These are phyloP conservation scores for Episyrphus balteatus DNA, from an alignment of 1,140 invertebrate species.

Conservation along the genomic window DNA sequence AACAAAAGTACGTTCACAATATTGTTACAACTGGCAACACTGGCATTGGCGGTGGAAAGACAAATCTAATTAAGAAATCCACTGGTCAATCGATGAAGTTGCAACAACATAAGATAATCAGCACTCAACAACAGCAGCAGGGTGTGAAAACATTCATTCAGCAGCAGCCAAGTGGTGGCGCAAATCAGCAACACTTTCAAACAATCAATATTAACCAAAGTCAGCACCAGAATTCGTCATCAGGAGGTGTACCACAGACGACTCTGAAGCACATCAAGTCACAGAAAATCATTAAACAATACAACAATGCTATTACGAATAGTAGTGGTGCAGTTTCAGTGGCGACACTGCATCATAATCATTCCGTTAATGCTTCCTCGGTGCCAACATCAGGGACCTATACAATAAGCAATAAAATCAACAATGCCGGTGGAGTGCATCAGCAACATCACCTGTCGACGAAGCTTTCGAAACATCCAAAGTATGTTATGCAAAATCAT, in stretches of 20 bases:
- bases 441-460: constrained; percentile 11
- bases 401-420: constrained; percentile 5
- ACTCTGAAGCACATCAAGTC: neutral
- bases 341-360: constrained; percentile 21
- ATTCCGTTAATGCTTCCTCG: constrained; percentile 2
- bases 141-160: constrained; percentile 25
- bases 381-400: neutral
- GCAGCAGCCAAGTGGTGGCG: constrained; percentile 5
- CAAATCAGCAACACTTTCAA: constrained; percentile 3
- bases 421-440: constrained; percentile 10
- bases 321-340: constrained; percentile 9
- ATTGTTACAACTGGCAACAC: neutral
- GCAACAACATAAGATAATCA: neutral
- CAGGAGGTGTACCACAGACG: constrained; percentile 9
- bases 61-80: neutral
- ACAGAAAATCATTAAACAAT: constrained; percentile 28
- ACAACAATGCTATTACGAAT: constrained; percentile 12
- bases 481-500: constrained; percentile 1
- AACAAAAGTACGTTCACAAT: constrained; percentile 1
- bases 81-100: neutral
- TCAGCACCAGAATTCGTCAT: constrained; percentile 6
- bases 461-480: neutral
- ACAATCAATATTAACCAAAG: constrained; percentile 10
- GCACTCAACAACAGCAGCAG: neutral
- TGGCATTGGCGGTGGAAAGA: neutral